phyloP scores from a whole-genome alignment of 2,888 invertebrate genomes.

The Drosophila robusta region DNA sequence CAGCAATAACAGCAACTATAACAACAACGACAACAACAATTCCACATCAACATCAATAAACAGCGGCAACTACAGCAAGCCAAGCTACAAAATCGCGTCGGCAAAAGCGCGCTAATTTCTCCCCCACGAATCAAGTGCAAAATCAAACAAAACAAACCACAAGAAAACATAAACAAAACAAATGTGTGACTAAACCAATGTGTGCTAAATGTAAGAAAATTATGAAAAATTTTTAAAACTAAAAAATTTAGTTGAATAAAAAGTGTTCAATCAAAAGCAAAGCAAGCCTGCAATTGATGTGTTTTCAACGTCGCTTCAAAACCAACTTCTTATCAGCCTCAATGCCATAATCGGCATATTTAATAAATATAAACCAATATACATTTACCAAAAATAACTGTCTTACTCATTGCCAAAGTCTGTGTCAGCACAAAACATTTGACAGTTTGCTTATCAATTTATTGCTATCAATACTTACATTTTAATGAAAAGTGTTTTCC shows the following conservation, averaged over 20 bases:
- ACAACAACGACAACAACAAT: slow-evolving; percentile 32
- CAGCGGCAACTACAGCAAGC: slow-evolving; percentile 47
- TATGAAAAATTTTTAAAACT: slow-evolving; percentile 6
- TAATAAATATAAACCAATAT: neutral
- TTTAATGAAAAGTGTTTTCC: slow-evolving; percentile 78
- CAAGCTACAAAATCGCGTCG: slow-evolving; percentile 62
- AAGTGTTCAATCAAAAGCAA: slow-evolving; percentile 20
- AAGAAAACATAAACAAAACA: slow-evolving; percentile 56
- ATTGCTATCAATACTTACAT: slow-evolving; percentile 72
- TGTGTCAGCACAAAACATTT: slow-evolving; percentile 35
- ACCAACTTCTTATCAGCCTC: slow-evolving; percentile 28
- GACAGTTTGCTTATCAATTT: slow-evolving; percentile 76
- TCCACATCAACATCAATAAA: slow-evolving; percentile 21
- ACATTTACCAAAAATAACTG: neutral
- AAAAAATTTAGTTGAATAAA: neutral
- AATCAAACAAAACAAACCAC: slow-evolving; percentile 9
- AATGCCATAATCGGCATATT: slow-evolving; percentile 1
- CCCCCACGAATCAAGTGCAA: neutral
- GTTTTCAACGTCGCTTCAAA: slow-evolving; percentile 51
- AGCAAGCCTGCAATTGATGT: slow-evolving; percentile 29
- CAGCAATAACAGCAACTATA: slow-evolving; percentile 28
- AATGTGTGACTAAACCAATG: slow-evolving; percentile 58
- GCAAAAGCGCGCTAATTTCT: slow-evolving; percentile 64
- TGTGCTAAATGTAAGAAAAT: slow-evolving; percentile 69
- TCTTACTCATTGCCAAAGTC: slow-evolving; percentile 30